Conservation (phyloP, 1,140 invertebrate species). For the Drosophila kepulauana region DNA sequence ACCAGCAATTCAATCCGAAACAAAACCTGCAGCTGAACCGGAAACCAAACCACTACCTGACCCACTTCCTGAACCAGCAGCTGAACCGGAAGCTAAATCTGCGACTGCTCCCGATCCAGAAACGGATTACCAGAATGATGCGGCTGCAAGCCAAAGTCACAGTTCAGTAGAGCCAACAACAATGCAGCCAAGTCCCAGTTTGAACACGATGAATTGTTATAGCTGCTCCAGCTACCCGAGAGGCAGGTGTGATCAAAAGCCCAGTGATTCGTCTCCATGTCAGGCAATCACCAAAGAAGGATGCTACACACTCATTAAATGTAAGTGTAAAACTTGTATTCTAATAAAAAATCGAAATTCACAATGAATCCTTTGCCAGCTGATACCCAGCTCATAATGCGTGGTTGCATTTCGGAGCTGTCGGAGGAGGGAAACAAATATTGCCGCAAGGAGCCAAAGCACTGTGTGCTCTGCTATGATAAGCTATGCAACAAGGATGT, state of each 20-base stretch:
- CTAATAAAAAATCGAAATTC: not conserved
- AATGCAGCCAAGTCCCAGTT: not conserved
- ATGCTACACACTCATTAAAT: constrained; percentile 58
- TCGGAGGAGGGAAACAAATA: constrained; percentile 24
- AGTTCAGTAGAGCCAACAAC: not conserved
- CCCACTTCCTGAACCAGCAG: not conserved
- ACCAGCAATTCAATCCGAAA: not conserved
- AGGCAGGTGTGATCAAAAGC: constrained; percentile 33
- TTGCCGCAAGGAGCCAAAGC: constrained; percentile 47
- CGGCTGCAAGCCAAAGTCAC: not conserved
- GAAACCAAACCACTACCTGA: not conserved
- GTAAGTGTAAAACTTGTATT: constrained; percentile 28
- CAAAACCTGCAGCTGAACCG: not conserved
- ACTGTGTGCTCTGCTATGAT: constrained; percentile 52
- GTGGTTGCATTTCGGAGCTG: constrained; percentile 68
- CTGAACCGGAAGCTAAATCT: not conserved
- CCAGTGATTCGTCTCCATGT: not conserved
- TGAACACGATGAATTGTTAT: constrained; percentile 27
- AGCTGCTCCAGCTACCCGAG: constrained; percentile 42
- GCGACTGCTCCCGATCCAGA: not conserved
- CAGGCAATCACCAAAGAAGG: constrained; percentile 4
- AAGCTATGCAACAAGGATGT: constrained; percentile 54
- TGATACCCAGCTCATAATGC: constrained; percentile 49
- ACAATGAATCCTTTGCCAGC: constrained; percentile 15
- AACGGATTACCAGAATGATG: constrained; percentile 30